Evolutionary conservation across 1,140 invertebrate genomes (phyloP).

Genomic region (Phthorimaea operculella): DNA sequence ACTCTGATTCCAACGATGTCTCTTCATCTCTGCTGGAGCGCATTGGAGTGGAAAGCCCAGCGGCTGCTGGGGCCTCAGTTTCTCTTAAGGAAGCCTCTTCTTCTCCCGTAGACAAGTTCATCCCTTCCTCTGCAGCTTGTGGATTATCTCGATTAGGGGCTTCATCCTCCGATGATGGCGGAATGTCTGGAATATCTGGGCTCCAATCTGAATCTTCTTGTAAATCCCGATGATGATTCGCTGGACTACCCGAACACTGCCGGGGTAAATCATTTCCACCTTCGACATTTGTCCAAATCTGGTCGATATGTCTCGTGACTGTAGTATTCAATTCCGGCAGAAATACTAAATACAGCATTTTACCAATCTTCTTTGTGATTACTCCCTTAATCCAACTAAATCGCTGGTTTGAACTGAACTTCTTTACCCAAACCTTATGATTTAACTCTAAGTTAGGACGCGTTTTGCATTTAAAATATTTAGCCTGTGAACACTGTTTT

Average conservation of each 20-base stretch:
- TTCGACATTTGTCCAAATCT: neutral
- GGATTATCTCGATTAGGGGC: too few species aligned
- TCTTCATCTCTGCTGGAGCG: neutral
- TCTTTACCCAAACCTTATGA: neutral
- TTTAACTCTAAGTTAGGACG: neutral
- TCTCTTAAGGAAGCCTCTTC: too few species aligned
- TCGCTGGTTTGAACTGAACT: neutral
- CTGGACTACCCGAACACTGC: neutral
- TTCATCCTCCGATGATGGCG: neutral
- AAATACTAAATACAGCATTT: neutral
- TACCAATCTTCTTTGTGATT: neutral
- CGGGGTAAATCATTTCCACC: neutral
- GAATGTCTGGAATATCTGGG: neutral
- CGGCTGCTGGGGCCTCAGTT: too few species aligned
- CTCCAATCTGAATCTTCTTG: neutral
- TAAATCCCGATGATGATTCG: neutral
- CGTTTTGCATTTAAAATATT: neutral
- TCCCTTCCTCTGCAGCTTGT: too few species aligned
- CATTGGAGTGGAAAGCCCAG: neutral
- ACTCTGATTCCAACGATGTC: neutral
- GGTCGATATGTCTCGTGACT: neutral
- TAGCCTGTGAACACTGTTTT: neutral
- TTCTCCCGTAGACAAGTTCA: too few species aligned
- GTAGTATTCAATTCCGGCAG: neutral
- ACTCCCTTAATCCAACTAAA: neutral